Conservation (phyloP, 1,140 invertebrate species). For the Zaprionus vittiger region DNA sequence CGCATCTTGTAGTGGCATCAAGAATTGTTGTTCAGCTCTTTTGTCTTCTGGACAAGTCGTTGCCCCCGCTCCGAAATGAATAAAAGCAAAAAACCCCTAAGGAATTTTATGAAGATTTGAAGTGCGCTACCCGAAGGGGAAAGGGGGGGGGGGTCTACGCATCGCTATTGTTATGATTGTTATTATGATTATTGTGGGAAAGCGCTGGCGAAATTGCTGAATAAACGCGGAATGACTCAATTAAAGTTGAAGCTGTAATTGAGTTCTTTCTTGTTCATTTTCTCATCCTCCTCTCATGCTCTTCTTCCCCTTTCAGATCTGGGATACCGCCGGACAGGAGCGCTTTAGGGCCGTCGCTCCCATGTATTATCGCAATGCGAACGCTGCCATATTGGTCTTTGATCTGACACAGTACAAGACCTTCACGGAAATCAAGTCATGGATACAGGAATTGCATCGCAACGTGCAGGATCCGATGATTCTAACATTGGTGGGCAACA, state of each 20-base stretch:
- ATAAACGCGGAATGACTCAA: conserved; percentile 71
- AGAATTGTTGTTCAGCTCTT: conserved; percentile 49
- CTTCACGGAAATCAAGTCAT: conserved; percentile 90
- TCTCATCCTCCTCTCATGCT: conserved; percentile 1
- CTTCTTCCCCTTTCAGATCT: conserved; percentile 86
- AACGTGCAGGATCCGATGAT: conserved; percentile 91
- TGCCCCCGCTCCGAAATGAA: conserved; percentile 51
- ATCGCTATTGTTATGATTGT: conserved; percentile 64
- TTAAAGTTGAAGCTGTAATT: conserved; percentile 61
- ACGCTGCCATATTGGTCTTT: conserved; percentile 94
- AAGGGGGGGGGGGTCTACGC: background rate
- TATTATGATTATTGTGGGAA: conserved; percentile 80
- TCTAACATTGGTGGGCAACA: conserved; percentile 93
- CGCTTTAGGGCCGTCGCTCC: conserved; percentile 94
- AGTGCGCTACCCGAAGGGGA: conserved; percentile 54
- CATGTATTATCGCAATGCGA: conserved; percentile 96
- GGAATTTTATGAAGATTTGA: conserved; percentile 68
- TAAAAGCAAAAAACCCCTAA: conserved; percentile 36
- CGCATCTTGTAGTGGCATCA: conserved; percentile 39
- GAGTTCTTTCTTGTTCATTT: conserved; percentile 5
- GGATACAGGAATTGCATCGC: conserved; percentile 91
- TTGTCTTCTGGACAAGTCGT: conserved; percentile 71
- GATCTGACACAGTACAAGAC: conserved; percentile 91
- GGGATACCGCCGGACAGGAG: conserved; percentile 96
- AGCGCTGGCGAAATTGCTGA: conserved; percentile 53